phyloP scores from a whole-genome alignment of 2,888 invertebrate genomes.

The Drosophila niveifrons region DNA sequence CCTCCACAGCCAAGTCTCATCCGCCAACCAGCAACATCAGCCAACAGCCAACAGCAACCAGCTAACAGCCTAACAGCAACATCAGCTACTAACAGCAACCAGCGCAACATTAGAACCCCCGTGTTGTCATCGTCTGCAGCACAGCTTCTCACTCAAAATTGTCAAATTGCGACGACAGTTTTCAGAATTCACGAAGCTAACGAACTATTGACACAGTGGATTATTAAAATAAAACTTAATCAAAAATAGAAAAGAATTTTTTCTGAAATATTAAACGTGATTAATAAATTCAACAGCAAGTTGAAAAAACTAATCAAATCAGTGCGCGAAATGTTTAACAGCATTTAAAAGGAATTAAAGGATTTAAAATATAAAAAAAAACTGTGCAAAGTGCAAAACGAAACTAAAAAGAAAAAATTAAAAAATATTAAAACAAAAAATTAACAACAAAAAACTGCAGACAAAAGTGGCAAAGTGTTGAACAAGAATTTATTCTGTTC shows the following conservation, averaged over 20 bases:
- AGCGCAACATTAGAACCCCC: conserved; percentile 53
- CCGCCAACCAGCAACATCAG: conserved; percentile 42
- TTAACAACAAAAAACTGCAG: conserved; percentile 49
- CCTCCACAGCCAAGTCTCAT: conserved; percentile 59
- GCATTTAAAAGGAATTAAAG: conserved; percentile 50
- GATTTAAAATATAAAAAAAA: conserved; percentile 50
- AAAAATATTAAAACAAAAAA: conserved; percentile 21
- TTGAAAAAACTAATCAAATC: conserved; percentile 40
- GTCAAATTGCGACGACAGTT: conserved; percentile 51
- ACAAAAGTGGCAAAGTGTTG: conserved; percentile 62
- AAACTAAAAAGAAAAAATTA: conserved; percentile 28
- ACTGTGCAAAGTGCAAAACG: conserved; percentile 56
- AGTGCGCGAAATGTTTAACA: conserved; percentile 69
- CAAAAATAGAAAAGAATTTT: conserved; percentile 1
- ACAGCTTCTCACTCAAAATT: conserved; percentile 58
- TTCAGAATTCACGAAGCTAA: conserved; percentile 49
- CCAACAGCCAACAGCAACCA: conserved; percentile 52
- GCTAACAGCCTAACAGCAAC: conserved; percentile 40
- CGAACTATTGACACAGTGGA: conserved; percentile 66
- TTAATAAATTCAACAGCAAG: conserved; percentile 27
- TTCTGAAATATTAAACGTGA: conserved; percentile 33
- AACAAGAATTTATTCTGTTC: conserved; percentile 48
- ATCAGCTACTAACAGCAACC: conserved; percentile 25
- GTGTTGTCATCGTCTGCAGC: conserved; percentile 45
- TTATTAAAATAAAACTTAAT: conserved; percentile 40